Evolutionary conservation across 2,113 vertebrate genomes (phyloP).

Genomic region (Carassius auratus): DNA sequence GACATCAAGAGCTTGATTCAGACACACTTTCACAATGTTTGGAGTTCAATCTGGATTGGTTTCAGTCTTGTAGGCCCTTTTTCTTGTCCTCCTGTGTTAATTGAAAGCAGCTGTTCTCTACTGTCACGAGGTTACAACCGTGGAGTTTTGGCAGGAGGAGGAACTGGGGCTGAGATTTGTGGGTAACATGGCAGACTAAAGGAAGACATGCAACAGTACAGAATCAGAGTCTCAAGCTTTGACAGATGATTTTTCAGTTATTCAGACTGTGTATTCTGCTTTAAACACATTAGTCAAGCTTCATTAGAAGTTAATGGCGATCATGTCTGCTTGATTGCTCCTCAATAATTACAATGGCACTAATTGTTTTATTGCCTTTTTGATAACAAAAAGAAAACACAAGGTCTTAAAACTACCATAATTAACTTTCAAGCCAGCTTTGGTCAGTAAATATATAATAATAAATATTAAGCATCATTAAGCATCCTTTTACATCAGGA

Average conservation of each 20-base stretch:
- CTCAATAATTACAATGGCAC: background rate
- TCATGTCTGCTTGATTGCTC: background rate
- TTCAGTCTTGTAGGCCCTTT: constrained; percentile 44
- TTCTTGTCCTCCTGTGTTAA: constrained; percentile 69
- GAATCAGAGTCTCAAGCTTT: background rate
- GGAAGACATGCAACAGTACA: background rate
- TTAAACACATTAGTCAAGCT: background rate
- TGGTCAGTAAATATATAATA: background rate
- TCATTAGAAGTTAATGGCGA: background rate
- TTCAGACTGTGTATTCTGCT: background rate
- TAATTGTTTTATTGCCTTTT: constrained; percentile 2
- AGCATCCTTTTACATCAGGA: background rate
- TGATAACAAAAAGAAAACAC: background rate
- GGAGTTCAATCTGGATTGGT: constrained; percentile 52
- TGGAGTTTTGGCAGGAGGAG: constrained; percentile 63
- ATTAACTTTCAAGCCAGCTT: background rate
- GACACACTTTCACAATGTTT: constrained; percentile 51
- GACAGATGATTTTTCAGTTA: background rate
- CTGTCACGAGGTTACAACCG: constrained; percentile 73
- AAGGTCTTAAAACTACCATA: background rate
- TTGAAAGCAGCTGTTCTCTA: constrained; percentile 74
- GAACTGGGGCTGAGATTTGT: constrained; percentile 56
- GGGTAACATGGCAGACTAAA: constrained; percentile 48
- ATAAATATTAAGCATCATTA: background rate
- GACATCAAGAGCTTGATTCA: constrained; percentile 51